phyloP scores from a whole-genome alignment of 2,888 invertebrate species.

The Sinodicranocentrus sp. region DNA sequence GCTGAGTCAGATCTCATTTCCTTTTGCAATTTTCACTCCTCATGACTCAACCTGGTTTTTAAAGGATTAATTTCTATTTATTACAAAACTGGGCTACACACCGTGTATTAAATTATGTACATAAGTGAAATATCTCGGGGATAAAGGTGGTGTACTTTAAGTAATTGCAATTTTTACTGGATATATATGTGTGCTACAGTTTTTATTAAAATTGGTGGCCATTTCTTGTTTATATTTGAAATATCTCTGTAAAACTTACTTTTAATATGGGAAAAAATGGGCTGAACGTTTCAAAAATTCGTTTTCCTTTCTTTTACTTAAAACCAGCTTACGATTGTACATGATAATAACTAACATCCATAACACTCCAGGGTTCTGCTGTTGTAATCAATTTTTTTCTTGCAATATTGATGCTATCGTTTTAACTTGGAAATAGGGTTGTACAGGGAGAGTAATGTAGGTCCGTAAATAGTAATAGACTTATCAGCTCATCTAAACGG shows the following conservation, averaged over 20 bases:
- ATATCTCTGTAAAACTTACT: not conserved
- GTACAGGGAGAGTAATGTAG: conserved; percentile 31
- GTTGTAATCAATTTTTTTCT: conserved; percentile 34
- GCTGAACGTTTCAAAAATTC: not conserved
- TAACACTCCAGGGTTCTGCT: too few species aligned
- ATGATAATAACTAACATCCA: too few species aligned
- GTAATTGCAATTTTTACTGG: too few species aligned
- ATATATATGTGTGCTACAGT: too few species aligned
- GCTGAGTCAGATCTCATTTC: not conserved
- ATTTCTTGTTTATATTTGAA: too few species aligned
- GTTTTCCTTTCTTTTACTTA: too few species aligned
- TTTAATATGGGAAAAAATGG: not conserved
- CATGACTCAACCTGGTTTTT: not conserved
- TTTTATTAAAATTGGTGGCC: too few species aligned
- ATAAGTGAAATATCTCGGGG: not conserved
- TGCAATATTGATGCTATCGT: conserved; percentile 9
- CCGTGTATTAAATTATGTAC: not conserved
- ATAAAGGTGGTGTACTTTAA: too few species aligned
- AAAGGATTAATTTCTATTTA: conserved; percentile 26
- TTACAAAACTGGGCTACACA: not conserved
- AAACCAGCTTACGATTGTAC: too few species aligned
- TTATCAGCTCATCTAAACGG: conserved; percentile 53
- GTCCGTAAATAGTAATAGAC: conserved; percentile 52
- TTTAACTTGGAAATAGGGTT: conserved; percentile 27
- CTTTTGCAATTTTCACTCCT: conserved; percentile 3